A percentile compares a stretch with the other conserved stretches of the same genome.
Conservation (phyloP, 2,888 invertebrate genomes). For the Rotaria socialis region DNA sequence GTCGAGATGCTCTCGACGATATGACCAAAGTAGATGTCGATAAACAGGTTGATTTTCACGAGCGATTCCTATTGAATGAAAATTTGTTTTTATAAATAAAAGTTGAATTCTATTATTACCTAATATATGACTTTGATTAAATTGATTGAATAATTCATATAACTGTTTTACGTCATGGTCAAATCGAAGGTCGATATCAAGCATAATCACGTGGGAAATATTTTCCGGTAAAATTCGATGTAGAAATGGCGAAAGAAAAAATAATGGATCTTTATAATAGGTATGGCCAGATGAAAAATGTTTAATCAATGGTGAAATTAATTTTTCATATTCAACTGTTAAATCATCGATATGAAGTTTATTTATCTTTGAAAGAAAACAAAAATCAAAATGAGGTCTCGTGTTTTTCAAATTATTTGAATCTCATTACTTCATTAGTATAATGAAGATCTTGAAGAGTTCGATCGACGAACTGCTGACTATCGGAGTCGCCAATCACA, state of each 20-base stretch:
- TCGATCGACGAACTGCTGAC: constrained; percentile 51
- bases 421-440: background rate
- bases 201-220: constrained; percentile 67
- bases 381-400: background rate
- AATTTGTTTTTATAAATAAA: no score
- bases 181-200: constrained; percentile 75
- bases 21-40: constrained; percentile 69
- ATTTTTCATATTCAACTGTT: constrained; percentile 65
- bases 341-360: constrained; percentile 67
- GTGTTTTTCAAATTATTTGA: background rate
- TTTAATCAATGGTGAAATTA: constrained; percentile 68
- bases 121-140: constrained; percentile 67
- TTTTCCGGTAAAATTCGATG: constrained; percentile 65
- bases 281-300: constrained; percentile 70
- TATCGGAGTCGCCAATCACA: constrained; percentile 54
- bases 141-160: constrained; percentile 68
- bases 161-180: constrained; percentile 68
- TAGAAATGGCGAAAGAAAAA: constrained; percentile 72
- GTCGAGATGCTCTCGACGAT: constrained; percentile 66
- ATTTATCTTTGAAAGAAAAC: constrained; percentile 48
- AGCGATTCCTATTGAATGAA: constrained; percentile 59
- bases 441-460: constrained; percentile 46
- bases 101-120: constrained; percentile 58
- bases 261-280: constrained; percentile 74
- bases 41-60: constrained; percentile 76